Evolutionary conservation across 2,888 invertebrate genomes (phyloP).

Genomic region (Diaprepes abbreviatus): DNA sequence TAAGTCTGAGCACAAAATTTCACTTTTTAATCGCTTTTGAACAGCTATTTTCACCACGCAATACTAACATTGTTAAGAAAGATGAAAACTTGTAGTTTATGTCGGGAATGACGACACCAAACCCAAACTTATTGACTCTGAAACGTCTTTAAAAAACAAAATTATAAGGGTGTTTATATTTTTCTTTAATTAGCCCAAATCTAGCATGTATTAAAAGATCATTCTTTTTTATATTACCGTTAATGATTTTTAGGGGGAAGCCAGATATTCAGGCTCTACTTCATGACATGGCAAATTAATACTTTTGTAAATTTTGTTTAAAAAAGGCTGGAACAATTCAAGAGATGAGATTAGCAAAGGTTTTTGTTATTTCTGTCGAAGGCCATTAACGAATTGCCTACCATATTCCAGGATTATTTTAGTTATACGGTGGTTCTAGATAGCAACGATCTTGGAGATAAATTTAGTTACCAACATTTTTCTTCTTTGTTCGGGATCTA

Average conservation of each 20-base stretch:
- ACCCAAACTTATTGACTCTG: too few relatives aligned
- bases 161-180: too few relatives aligned
- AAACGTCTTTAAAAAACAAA: too few relatives aligned
- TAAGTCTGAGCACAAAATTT: too few relatives aligned
- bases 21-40: too few relatives aligned
- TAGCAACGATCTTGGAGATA: not conserved
- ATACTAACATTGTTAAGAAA: too few relatives aligned
- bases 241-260: not conserved
- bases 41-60: too few relatives aligned
- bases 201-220: not conserved
- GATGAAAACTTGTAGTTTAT: too few relatives aligned
- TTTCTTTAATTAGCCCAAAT: too few relatives aligned
- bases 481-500: slow-evolving; percentile 1
- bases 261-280: not conserved
- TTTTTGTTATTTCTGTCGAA: not conserved
- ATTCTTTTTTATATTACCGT: not conserved
- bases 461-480: not conserved
- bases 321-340: not conserved
- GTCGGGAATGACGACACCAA: too few relatives aligned
- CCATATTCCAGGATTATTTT: not conserved
- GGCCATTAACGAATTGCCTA: too few relatives aligned
- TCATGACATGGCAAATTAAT: not conserved
- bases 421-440: not conserved
- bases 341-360: not conserved
- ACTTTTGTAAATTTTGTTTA: not conserved